Evolutionary conservation across 2,797 vertebrate genomes (phyloP).

Genomic region (Dicrostonyx torquatus): DNA sequence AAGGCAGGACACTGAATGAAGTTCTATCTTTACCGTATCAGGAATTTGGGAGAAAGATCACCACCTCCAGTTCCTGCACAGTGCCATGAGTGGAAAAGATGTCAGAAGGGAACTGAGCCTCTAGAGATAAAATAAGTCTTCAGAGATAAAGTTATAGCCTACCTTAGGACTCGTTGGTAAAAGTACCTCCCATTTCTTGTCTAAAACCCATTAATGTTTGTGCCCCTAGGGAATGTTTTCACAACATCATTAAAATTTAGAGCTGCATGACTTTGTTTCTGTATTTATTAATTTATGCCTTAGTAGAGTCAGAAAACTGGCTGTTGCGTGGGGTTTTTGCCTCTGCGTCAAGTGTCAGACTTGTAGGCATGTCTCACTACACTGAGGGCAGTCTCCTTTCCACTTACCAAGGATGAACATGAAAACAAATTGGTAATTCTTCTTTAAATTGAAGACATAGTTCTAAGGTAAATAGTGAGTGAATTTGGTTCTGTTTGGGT

Average conservation of each 20-base stretch:
- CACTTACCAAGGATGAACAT: conserved; percentile 37
- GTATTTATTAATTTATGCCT: conserved; percentile 36
- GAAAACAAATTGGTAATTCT: conserved; percentile 41
- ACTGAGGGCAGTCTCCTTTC: neutral
- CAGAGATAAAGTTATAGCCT: neutral
- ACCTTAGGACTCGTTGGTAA: conserved; percentile 39
- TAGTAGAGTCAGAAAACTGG: conserved; percentile 33
- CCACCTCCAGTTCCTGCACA: neutral
- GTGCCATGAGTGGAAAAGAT: neutral
- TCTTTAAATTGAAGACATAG: conserved; percentile 15
- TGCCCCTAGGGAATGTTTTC: conserved; percentile 14
- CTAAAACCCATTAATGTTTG: conserved; percentile 31
- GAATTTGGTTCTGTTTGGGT: neutral
- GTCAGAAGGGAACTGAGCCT: neutral
- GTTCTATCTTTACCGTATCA: conserved; percentile 15
- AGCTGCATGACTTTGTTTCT: conserved; percentile 30
- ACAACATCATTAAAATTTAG: conserved; percentile 46
- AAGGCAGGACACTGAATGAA: neutral
- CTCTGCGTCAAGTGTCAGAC: neutral
- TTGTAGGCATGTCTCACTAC: neutral
- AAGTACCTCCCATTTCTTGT: conserved; percentile 20
- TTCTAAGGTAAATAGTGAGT: neutral
- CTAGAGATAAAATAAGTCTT: neutral
- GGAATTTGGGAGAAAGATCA: conserved; percentile 50
- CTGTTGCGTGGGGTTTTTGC: conserved; percentile 9